Evolutionary conservation across 2,888 invertebrate species (phyloP), one percentile per base, ranked within the genome.

Genomic region (Tenthredo mesomela): DNA sequence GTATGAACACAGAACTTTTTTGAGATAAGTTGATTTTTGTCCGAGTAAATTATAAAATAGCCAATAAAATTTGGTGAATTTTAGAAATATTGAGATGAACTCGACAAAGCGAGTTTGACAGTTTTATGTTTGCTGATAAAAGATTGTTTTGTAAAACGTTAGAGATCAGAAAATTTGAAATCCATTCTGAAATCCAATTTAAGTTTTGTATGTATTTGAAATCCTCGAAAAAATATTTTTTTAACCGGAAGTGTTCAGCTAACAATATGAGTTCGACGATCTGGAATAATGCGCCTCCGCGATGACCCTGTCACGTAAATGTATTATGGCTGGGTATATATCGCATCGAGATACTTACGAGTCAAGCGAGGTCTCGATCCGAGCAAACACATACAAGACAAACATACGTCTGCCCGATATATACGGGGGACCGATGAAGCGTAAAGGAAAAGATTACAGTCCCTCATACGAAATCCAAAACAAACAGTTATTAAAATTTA

Each of bases 401-500:
- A 67, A 67, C 33, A 67, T 33, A 67, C 67, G 67, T 29, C 29
- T 40, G 37, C 18, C 40, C 37, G 43, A 21, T 67, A 67, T 67
- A 67, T 33, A 18, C 6, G 73, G 70, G 6, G 37, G 37, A 7
- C 29, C 73, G 73, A 43, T 73, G 73, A n/a, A 73, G 40, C 43
- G 43, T 21, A 43, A 73, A 21, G 40, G 10, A 73, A 73, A 40
- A 73, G 73, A 73, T 73, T 73, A 73, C 40, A 43, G 21, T 73
- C 73, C 73, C 43, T 9, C 73, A 40, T 73, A 21, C 73, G 73
- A 43, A 73, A 73, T 73, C 43, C 21, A 43, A 73, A 43, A 29
- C 18, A 73, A 73, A 73, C 43, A 73, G 40, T 43, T 73, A 73
- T 43, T 43, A 43, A 73, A 73, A 73, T 40, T 73, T 43, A 73